Evolutionary conservation across 2,797 vertebrate species (phyloP).

Genomic region (Phaenicophaeus curvirostris): DNA sequence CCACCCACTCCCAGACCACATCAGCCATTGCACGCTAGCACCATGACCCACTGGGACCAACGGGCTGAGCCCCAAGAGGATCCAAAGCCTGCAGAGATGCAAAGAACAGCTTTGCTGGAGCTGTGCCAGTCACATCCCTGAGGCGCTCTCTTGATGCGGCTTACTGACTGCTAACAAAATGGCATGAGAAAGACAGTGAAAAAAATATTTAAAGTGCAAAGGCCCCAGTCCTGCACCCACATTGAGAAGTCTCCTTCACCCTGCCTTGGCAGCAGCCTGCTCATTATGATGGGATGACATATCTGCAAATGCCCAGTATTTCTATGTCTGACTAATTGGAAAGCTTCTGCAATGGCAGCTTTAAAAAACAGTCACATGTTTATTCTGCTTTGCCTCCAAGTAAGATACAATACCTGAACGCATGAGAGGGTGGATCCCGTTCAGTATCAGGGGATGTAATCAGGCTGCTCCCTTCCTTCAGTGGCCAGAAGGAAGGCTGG

Average conservation of each 20-base stretch:
- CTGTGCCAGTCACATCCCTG: not conserved
- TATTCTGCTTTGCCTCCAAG: not conserved
- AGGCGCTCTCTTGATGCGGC: not conserved
- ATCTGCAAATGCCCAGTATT: not conserved
- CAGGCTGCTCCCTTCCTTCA: not conserved
- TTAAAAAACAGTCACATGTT: not conserved
- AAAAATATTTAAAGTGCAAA: not conserved
- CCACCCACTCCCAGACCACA: not conserved
- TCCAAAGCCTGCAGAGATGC: not conserved
- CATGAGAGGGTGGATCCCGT: not conserved
- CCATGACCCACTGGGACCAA: not conserved
- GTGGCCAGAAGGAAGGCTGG: not conserved
- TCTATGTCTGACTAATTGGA: not conserved
- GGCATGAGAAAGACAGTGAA: not conserved
- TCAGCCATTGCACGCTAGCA: not conserved
- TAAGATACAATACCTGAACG: not conserved
- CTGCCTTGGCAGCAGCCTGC: not conserved
- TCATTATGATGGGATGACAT: rapidly evolving
- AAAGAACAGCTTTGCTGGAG: not conserved
- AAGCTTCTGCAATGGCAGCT: not conserved
- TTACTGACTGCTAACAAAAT: not conserved
- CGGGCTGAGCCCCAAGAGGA: rapidly evolving
- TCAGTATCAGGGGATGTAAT: not conserved
- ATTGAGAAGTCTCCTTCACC: not conserved
- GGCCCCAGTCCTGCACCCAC: not conserved